Conservation (phyloP, 1,140 invertebrate genomes). For the Drosophila truncata region DNA sequence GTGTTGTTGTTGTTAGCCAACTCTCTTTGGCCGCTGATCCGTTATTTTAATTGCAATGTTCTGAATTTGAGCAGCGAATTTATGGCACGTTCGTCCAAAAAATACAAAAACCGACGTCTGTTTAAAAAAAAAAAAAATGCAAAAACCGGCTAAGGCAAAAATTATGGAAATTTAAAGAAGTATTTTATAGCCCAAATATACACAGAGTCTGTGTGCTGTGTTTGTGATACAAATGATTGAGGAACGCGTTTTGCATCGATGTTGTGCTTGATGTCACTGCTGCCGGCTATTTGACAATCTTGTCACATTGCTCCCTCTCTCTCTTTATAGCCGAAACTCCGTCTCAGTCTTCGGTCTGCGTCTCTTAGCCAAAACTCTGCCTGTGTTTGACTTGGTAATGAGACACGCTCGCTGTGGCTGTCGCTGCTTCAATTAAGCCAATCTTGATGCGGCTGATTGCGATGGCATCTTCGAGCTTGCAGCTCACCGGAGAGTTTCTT, state of each 20-base stretch:
- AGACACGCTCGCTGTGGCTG: slow-evolving; percentile 57
- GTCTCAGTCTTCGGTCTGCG: not conserved
- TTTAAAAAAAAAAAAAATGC: slow-evolving; percentile 31
- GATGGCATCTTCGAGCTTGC: slow-evolving; percentile 44
- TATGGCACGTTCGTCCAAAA: slow-evolving; percentile 35
- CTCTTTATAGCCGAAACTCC: slow-evolving; percentile 25
- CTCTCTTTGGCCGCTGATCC: slow-evolving; percentile 22
- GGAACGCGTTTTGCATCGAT: slow-evolving; percentile 62
- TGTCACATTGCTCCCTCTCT: slow-evolving; percentile 63
- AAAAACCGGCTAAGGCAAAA: slow-evolving; percentile 47
- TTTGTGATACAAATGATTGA: slow-evolving; percentile 24
- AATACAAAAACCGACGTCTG: slow-evolving; percentile 2
- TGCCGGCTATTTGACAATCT: slow-evolving; percentile 74
- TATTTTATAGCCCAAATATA: slow-evolving; percentile 34
- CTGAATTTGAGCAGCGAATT: slow-evolving; percentile 54
- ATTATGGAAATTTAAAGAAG: slow-evolving; percentile 51
- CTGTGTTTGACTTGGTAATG: slow-evolving; percentile 74
- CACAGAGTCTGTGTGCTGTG: slow-evolving; percentile 2
- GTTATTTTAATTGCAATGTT: slow-evolving; percentile 67
- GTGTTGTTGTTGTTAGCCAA: slow-evolving; percentile 12
- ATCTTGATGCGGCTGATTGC: slow-evolving; percentile 53
- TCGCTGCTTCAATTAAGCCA: slow-evolving; percentile 71
- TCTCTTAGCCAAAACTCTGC: slow-evolving; percentile 13
- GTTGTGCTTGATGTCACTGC: slow-evolving; percentile 57
- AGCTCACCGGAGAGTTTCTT: slow-evolving; percentile 16